Evolutionary conservation across 2,113 vertebrate genomes (phyloP).

Genomic region (Maccullochella peelii): DNA sequence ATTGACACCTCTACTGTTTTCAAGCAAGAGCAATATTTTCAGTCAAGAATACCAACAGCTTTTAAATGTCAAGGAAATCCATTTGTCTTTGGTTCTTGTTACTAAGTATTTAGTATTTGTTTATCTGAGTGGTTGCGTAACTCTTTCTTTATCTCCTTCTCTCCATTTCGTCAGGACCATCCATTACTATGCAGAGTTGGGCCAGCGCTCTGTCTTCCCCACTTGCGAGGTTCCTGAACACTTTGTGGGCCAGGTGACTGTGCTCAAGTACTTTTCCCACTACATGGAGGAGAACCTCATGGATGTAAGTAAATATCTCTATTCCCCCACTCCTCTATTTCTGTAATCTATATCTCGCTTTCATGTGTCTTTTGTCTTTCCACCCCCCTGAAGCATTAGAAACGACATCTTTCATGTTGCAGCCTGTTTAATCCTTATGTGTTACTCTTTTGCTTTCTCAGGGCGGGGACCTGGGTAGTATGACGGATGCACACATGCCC

Average conservation of each 20-base stretch:
- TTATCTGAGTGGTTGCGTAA: conserved; percentile 1
- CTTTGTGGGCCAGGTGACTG: conserved; percentile 95
- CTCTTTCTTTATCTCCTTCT: conserved; percentile 1
- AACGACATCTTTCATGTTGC: conserved; percentile 31
- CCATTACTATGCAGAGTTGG: conserved; percentile 95
- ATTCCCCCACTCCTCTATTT: not conserved
- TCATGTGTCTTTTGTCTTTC: conserved; percentile 29
- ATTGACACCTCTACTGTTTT: not conserved
- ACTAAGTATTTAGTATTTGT: not conserved
- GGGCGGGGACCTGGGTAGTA: conserved; percentile 93
- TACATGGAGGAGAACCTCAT: conserved; percentile 99
- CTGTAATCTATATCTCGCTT: not conserved
- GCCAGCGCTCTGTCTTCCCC: conserved; percentile 92
- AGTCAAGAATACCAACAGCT: not conserved
- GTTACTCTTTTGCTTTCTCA: conserved; percentile 70
- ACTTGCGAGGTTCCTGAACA: conserved; percentile 93
- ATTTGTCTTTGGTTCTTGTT: not conserved
- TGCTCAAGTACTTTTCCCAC: conserved; percentile 98
- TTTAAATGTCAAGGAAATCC: not conserved
- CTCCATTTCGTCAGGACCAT: conserved; percentile 87
- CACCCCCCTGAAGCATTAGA: conserved; percentile 42
- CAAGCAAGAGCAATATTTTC: not conserved
- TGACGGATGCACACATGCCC: conserved; percentile 89
- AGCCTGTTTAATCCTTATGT: conserved; percentile 48
- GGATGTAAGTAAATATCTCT: conserved; percentile 90